Evolutionary conservation across 1,140 invertebrate genomes (phyloP).

Genomic region (Drosophila aff.): DNA sequence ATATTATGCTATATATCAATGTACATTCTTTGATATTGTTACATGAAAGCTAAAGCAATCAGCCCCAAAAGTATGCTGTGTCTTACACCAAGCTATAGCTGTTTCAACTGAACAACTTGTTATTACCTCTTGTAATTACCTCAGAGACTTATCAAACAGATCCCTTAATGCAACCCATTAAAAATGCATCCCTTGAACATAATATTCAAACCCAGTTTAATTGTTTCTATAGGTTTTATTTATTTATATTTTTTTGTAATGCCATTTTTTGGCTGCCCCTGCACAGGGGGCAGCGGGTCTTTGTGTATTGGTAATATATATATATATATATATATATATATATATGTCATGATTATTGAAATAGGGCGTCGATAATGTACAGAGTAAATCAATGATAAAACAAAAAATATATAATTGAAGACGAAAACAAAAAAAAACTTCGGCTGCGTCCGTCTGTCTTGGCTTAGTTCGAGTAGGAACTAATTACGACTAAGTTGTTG

Average conservation of each 20-base stretch:
- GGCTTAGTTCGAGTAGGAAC: slow-evolving; percentile 74
- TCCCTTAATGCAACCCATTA: not conserved
- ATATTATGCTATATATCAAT: not conserved
- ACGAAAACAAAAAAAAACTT: slow-evolving; percentile 51
- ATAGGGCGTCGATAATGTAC: slow-evolving; percentile 67
- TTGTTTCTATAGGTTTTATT: slow-evolving; percentile 35
- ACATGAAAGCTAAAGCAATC: not conserved
- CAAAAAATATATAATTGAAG: slow-evolving; percentile 46
- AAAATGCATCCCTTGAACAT: not conserved
- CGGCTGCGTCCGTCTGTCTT: slow-evolving; percentile 38
- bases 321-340: slow-evolving; percentile 40
- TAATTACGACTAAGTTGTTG: slow-evolving; percentile 72
- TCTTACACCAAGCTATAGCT: not conserved
- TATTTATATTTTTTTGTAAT: slow-evolving; percentile 43
- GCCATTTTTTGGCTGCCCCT: slow-evolving; percentile 39
- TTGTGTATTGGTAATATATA: slow-evolving; percentile 43
- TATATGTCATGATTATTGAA: slow-evolving; percentile 74
- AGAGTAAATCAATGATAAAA: slow-evolving; percentile 45
- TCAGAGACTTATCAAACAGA: no score
- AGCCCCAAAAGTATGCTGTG: slow-evolving; percentile 11
- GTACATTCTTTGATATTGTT: not conserved
- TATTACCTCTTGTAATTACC: no score
- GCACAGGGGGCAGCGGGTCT: slow-evolving; percentile 33
- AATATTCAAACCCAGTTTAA: slow-evolving; percentile 4
- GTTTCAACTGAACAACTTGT: not conserved